A percentile compares a stretch with the other conserved stretches of the same genome.
These are phyloP conservation scores for Cyanistes caeruleus DNA, from an alignment of 2,113 vertebrate species.

Conservation along the genomic window DNA sequence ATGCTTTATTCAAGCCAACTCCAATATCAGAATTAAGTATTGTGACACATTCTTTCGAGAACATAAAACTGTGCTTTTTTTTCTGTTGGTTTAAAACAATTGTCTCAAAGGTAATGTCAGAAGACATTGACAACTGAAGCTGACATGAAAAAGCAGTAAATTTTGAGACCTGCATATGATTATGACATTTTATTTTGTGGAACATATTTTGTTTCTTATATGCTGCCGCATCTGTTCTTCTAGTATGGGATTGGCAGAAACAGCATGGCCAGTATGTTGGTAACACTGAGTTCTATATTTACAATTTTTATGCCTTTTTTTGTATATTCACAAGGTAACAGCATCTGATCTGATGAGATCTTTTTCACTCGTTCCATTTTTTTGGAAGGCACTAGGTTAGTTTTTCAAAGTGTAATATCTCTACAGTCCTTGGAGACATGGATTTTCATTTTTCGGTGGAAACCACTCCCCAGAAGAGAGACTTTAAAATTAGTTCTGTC, in stretches of 20 bases:
- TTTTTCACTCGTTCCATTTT: not conserved
- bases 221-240: not conserved
- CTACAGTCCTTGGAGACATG: not conserved
- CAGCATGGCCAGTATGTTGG: not conserved
- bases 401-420: not conserved
- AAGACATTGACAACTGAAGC: slow-evolving; percentile 30
- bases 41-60: slow-evolving; percentile 5
- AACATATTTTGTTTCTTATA: not conserved
- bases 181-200: not conserved
- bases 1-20: not conserved
- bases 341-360: not conserved
- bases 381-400: not conserved
- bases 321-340: not conserved
- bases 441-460: not conserved
- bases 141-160: slow-evolving; percentile 25
- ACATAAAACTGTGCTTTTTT: not conserved
- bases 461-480: not conserved
- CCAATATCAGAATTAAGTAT: not conserved
- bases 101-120: not conserved
- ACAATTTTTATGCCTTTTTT: not conserved
- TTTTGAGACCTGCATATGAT: not conserved
- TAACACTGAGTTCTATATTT: not conserved
- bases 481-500: not conserved
- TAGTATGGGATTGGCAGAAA: not conserved
- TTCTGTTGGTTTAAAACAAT: slow-evolving; percentile 6